phyloP scores from a whole-genome alignment of 30 jellyfish, hydroid and myxozoan species.

The Cassiopea andromeda region DNA sequence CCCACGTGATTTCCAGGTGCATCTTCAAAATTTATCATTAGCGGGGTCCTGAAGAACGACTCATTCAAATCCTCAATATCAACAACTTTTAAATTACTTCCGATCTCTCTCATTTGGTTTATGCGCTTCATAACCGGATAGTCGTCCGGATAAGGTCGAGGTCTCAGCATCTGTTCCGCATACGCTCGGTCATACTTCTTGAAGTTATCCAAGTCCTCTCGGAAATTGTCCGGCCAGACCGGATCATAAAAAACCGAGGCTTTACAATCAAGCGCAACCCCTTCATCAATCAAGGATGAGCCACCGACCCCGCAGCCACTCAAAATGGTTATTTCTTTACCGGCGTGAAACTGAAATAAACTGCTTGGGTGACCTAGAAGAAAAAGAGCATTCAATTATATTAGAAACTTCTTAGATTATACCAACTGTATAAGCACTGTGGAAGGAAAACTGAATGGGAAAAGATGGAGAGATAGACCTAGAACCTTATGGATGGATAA shows the following conservation, averaged over 20 bases:
- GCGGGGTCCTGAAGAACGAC: constrained; percentile 93
- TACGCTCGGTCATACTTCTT: constrained; percentile 84
- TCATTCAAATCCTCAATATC: constrained; percentile 95
- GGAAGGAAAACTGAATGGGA: too few species aligned
- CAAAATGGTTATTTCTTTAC: constrained; percentile 89
- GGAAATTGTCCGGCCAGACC: constrained; percentile 96
- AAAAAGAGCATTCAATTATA: too few species aligned
- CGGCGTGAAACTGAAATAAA: constrained; percentile 80
- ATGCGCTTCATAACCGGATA: constrained; percentile 92
- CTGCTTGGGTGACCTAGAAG: constrained; percentile 97
- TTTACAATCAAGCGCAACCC: constrained; percentile 95
- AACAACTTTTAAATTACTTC: constrained; percentile 66
- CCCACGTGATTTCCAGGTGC: constrained; percentile 96
- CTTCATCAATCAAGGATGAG: constrained; percentile 93
- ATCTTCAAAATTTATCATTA: constrained; percentile 86
- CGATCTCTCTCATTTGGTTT: constrained; percentile 82
- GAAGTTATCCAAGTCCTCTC: constrained; percentile 93
- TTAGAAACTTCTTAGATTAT: too few species aligned
- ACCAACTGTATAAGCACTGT: too few species aligned
- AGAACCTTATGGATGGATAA: too few species aligned
- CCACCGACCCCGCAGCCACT: constrained; percentile 98
- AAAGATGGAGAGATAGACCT: too few species aligned
- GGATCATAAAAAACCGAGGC: constrained; percentile 97
- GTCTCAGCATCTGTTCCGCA: constrained; percentile 96
- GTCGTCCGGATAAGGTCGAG: constrained; percentile 98